Evolutionary conservation across 2,797 vertebrate species (phyloP).

Genomic region (Coregonus ussuriensis): DNA sequence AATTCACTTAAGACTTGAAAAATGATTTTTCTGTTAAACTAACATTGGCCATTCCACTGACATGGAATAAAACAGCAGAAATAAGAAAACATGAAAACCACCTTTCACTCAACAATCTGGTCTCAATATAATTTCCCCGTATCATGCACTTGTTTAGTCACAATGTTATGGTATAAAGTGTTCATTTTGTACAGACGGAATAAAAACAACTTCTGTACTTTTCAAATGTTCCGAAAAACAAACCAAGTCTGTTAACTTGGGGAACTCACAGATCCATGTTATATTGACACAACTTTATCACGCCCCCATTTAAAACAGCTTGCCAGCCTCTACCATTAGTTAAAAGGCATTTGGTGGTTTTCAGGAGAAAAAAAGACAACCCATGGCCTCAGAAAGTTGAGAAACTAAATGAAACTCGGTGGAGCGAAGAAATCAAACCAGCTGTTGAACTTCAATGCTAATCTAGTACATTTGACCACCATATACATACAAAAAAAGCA

Average conservation of each 20-base stretch:
- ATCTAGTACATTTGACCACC: slow-evolving; percentile 11
- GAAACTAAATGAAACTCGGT: slow-evolving; percentile 17
- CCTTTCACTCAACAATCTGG: slow-evolving; percentile 4
- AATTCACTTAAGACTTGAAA: background rate
- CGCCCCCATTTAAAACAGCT: slow-evolving; percentile 22
- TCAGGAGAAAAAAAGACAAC: background rate
- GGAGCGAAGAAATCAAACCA: slow-evolving; percentile 31
- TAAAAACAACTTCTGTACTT: background rate
- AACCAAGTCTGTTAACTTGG: slow-evolving; percentile 23
- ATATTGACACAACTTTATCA: slow-evolving; percentile 25
- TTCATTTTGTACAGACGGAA: background rate
- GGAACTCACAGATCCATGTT: background rate
- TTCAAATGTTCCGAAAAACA: slow-evolving; percentile 14
- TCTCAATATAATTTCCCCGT: background rate
- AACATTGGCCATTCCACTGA: background rate
- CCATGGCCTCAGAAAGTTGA: slow-evolving; percentile 11
- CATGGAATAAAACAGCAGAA: background rate
- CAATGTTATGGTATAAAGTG: background rate
- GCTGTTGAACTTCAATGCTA: slow-evolving; percentile 30
- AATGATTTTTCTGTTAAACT: background rate
- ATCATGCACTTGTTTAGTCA: background rate
- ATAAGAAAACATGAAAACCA: background rate
- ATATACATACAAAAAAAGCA: slow-evolving; percentile 10
- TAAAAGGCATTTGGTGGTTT: slow-evolving; percentile 23
- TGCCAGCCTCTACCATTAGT: slow-evolving; percentile 24